Evolutionary conservation across 1,140 invertebrate species (phyloP).

Genomic region (Limonius californicus): DNA sequence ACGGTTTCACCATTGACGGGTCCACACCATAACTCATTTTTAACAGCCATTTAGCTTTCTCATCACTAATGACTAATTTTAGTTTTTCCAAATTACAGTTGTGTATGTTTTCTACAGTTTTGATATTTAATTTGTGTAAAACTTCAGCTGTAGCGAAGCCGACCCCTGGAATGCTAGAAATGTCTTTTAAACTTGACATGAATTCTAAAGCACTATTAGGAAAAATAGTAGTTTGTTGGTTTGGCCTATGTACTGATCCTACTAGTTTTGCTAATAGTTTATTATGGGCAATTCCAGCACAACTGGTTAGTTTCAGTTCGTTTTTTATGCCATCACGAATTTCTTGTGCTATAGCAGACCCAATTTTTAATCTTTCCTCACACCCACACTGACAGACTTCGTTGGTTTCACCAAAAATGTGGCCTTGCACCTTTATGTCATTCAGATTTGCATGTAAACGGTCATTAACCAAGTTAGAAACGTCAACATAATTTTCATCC

Average conservation of each 20-base stretch:
- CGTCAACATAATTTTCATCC: slow-evolving; percentile 77
- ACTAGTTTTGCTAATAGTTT: slow-evolving; percentile 78
- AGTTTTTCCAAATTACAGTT: slow-evolving; percentile 55
- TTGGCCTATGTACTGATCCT: slow-evolving; percentile 69
- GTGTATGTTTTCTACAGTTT: slow-evolving; percentile 63
- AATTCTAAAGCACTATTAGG: slow-evolving; percentile 61
- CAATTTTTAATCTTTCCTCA: slow-evolving; percentile 59
- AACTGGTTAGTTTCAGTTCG: slow-evolving; percentile 69
- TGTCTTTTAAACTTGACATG: slow-evolving; percentile 57
- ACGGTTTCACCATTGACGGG: slow-evolving; percentile 62
- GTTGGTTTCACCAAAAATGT: slow-evolving; percentile 54
- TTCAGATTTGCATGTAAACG: slow-evolving; percentile 43
- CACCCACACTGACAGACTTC: slow-evolving; percentile 68
- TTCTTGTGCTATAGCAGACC: slow-evolving; percentile 64
- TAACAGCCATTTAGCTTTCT: slow-evolving; percentile 63
- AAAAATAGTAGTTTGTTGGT: slow-evolving; percentile 75
- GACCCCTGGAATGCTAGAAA: slow-evolving; percentile 67
- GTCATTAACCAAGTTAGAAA: slow-evolving; percentile 62
- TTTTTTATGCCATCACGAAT: slow-evolving; percentile 63
- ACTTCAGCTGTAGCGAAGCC: slow-evolving; percentile 63
- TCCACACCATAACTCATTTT: slow-evolving; percentile 69
- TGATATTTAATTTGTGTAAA: slow-evolving; percentile 60
- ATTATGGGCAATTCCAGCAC: slow-evolving; percentile 79
- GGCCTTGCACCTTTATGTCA: slow-evolving; percentile 49
- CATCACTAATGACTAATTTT: slow-evolving; percentile 58